Conservation (phyloP, 2,888 invertebrate genomes). For the Acrocyrtus sp. region DNA sequence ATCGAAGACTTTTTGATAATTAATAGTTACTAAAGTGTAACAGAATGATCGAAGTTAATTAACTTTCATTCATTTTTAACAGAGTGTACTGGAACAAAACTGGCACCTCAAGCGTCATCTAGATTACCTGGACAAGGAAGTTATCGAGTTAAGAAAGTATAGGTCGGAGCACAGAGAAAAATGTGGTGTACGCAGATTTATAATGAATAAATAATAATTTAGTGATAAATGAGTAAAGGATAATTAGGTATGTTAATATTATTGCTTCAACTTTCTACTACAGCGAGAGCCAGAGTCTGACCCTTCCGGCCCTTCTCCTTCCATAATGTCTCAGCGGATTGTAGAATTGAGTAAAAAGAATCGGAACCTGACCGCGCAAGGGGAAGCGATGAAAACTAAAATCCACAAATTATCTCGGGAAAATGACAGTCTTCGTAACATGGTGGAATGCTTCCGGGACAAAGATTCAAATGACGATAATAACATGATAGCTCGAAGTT, state of each 20-base stretch:
- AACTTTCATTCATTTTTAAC: not conserved
- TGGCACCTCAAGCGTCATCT: conserved; percentile 54
- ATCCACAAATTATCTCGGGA: conserved; percentile 70
- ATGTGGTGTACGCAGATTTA: conserved; percentile 27
- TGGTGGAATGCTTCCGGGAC: conserved; percentile 39
- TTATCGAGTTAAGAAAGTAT: conserved; percentile 43
- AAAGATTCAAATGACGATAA: conserved; percentile 40
- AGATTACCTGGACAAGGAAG: conserved; percentile 49
- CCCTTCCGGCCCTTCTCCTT: conserved; percentile 11
- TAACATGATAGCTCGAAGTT: not conserved
- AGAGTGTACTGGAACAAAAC: conserved; percentile 58
- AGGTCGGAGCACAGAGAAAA: conserved; percentile 41
- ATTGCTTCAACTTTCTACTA: not conserved
- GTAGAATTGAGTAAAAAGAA: conserved; percentile 76
- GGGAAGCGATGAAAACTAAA: conserved; percentile 69
- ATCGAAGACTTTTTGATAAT: not conserved
- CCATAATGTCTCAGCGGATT: conserved; percentile 69
- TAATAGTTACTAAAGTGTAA: not conserved
- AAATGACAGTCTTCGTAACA: conserved; percentile 70
- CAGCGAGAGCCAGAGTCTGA: conserved; percentile 16
- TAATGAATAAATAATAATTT: not conserved
- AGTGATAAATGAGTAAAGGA: too few species aligned
- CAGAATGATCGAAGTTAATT: not conserved
- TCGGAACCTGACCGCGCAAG: conserved; percentile 70
- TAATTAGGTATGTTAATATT: too few species aligned